phyloP scores from a whole-genome alignment of 2,797 vertebrate species.

The Lepilemur septentrionalis region DNA sequence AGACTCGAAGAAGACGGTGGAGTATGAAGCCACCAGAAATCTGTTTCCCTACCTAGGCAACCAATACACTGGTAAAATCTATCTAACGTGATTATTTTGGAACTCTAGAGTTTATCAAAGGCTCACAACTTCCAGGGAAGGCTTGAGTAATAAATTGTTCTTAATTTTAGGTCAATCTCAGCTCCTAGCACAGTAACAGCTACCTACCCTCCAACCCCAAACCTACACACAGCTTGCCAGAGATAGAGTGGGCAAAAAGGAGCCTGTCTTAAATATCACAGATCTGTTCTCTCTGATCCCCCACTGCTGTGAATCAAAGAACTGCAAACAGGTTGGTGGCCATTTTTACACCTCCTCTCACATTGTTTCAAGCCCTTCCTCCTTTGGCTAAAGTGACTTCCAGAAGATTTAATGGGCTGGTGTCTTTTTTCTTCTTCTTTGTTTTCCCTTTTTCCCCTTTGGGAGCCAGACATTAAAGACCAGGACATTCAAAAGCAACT shows the following conservation, averaged over 20 bases:
- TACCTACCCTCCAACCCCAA: neutral
- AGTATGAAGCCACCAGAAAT: neutral
- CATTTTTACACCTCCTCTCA: neutral
- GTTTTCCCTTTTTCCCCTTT: neutral
- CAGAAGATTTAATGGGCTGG: neutral
- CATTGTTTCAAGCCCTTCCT: neutral
- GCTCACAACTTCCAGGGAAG: neutral
- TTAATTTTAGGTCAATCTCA: neutral
- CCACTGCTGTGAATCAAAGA: too few species aligned
- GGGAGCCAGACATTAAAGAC: neutral
- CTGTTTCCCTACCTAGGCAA: neutral
- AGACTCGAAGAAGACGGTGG: neutral
- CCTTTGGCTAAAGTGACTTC: neutral
- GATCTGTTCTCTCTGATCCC: too few species aligned
- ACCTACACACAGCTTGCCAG: neutral
- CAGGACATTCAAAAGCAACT: neutral
- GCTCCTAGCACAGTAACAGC: neutral
- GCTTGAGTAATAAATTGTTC: neutral
- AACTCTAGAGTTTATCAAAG: too few species aligned
- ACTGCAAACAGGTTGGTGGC: neutral
- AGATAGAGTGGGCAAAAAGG: neutral
- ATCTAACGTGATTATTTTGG: neutral
- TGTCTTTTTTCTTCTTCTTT: neutral
- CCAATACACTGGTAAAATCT: neutral
- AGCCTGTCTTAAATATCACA: neutral